A percentile compares a stretch with the other conserved stretches of the same genome.
Evolutionary conservation across 2,797 vertebrate species (phyloP).

Genomic region (Odontamblyopus rebecca): DNA sequence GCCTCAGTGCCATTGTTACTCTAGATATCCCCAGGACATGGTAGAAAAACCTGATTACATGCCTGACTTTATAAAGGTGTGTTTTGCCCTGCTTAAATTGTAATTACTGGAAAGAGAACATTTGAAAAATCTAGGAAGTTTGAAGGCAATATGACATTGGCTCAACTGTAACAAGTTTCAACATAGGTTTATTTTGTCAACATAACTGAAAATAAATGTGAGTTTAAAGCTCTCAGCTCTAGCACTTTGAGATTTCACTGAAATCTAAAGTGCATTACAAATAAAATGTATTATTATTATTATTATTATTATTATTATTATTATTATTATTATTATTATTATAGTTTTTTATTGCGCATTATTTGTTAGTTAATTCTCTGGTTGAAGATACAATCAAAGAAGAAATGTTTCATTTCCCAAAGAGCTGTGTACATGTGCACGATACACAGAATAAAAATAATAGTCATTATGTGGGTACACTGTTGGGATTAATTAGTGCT

Average conservation of each 20-base stretch:
- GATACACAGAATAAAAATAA: conserved; percentile 23
- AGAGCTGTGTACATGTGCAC: conserved; percentile 24
- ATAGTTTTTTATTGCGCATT: neutral
- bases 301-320: too few relatives aligned
- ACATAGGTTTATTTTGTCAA: neutral
- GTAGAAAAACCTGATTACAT: neutral
- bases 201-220: neutral
- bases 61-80: neutral
- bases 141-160: too few relatives aligned
- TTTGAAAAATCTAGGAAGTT: too few relatives aligned
- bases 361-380: neutral
- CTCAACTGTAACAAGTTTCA: neutral
- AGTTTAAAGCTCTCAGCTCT: neutral
- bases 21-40: neutral
- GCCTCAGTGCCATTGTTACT: conserved; percentile 13
- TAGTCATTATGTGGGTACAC: conserved; percentile 46
- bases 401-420: conserved; percentile 6
- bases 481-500: conserved; percentile 59
- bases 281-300: too few relatives aligned
- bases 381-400: neutral
- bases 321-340: too few relatives aligned
- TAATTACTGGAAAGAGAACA: too few relatives aligned
- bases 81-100: neutral
- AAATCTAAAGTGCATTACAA: too few relatives aligned
- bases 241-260: too few relatives aligned